These are phyloP conservation scores for Dasysyrphus tricinctus DNA, from an alignment of 2,888 invertebrate genomes.

Conservation along the genomic window DNA sequence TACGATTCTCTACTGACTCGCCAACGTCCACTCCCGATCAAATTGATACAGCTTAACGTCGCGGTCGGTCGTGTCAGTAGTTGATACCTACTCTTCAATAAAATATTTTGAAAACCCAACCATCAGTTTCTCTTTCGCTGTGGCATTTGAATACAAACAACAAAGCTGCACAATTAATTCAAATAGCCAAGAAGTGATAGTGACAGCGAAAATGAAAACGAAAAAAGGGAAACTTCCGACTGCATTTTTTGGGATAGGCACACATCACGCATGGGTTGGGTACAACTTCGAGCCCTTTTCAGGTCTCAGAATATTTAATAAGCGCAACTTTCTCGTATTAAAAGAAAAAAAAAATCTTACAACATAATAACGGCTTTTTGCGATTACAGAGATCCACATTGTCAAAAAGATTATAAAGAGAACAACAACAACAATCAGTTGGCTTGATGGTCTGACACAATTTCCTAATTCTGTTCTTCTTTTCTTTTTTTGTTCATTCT, in stretches of 20 bases:
- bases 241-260: slow-evolving; percentile 60
- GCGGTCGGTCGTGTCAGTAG: slow-evolving; percentile 38
- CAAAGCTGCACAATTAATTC: neutral
- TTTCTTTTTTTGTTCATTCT: slow-evolving; percentile 4
- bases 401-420: slow-evolving; percentile 59
- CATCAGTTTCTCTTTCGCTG: slow-evolving; percentile 72
- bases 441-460: slow-evolving; percentile 59
- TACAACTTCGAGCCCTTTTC: neutral
- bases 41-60: slow-evolving; percentile 19
- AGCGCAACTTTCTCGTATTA: slow-evolving; percentile 65
- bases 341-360: slow-evolving; percentile 51
- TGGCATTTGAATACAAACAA: slow-evolving; percentile 70
- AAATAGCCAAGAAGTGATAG: slow-evolving; percentile 18
- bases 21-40: neutral
- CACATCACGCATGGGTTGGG: neutral
- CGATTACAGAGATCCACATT: slow-evolving; percentile 50
- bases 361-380: slow-evolving; percentile 55
- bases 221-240: slow-evolving; percentile 66
- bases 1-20: neutral
- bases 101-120: slow-evolving; percentile 31
- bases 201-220: slow-evolving; percentile 35
- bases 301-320: slow-evolving; percentile 36
- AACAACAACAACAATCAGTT: slow-evolving; percentile 26
- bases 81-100: slow-evolving; percentile 33
- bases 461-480: slow-evolving; percentile 63